Evolutionary conservation across 2,888 invertebrate species (phyloP).

Genomic region (Chloromyia formosa): DNA sequence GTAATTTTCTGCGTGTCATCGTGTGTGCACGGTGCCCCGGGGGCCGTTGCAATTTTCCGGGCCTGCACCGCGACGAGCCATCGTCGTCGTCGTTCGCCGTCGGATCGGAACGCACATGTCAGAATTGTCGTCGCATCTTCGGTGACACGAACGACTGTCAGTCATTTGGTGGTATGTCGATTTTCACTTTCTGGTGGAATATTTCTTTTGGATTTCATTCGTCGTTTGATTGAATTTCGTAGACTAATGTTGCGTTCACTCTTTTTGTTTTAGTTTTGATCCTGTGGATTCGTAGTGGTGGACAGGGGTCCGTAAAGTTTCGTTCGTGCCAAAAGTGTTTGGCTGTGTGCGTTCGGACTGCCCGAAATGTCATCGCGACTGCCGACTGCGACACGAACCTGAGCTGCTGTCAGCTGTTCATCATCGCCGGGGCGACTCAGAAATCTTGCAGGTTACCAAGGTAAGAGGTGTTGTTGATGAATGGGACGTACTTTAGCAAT

Average conservation of each 20-base stretch:
- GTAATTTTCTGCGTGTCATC: slow-evolving; percentile 28
- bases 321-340: slow-evolving; percentile 16
- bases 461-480: slow-evolving; percentile 4
- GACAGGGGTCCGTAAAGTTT: background rate
- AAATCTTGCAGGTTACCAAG: slow-evolving; percentile 8
- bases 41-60: background rate
- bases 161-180: slow-evolving; percentile 9
- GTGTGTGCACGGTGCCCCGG: background rate
- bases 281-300: slow-evolving; percentile 14
- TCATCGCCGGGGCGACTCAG: slow-evolving; percentile 8
- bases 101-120: slow-evolving; percentile 41
- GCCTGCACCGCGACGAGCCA: background rate
- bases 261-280: slow-evolving; percentile 30
- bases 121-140: background rate
- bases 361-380: slow-evolving; percentile 37
- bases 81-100: background rate
- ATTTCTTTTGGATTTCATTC: background rate
- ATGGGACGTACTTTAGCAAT: too few species aligned
- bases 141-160: slow-evolving; percentile 39
- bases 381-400: slow-evolving; percentile 30
- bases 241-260: background rate
- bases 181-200: background rate
- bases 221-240: background rate
- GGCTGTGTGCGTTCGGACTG: background rate
- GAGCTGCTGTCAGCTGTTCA: slow-evolving; percentile 42